Base-by-base conservation (phyloP, 2,113 vertebrate species). In the Pollachius pollachius region DNA sequence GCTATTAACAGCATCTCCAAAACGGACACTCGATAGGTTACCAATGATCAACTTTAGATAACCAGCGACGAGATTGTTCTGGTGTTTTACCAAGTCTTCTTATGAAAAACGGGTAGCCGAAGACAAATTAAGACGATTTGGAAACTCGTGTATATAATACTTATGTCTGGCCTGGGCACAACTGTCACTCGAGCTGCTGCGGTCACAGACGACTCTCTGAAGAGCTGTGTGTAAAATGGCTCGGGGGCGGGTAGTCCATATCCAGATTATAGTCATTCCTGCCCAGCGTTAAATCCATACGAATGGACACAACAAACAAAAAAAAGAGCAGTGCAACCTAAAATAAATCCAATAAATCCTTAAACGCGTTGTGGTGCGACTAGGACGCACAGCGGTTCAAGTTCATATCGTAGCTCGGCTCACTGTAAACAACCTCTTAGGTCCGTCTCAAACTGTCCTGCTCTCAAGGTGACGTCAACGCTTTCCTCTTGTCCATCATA, bases 1-100 rank as follows among this genome's bases (percentile, higher is more conserved):
- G 60, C 87, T 89, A 89, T 85, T 73, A 84, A 68, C 70, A 76
- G 86, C 78, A 8, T 69, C 71, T 65, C 25, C 73, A 41, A 68
- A 8, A 27, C 41, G n/a, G 78, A 72, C 41, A 48, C 11, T 48
- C 41, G 83, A 85, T 60, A 74, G 72, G 84, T 82, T 62, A 79
- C 74, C 15, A 72, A 66, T 60, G 80, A 75, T 74, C 75, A 67
- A 70, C 62, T 72, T 52, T 68, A 73, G 68, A 48, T 48, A 48
- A 9, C 41, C 41, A 48, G 41, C 41, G 41, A 48, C 5, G 8
- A 48, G 6, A 48, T 48, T 48, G 41, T 48, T 48, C 41, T 48
- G 7, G 41, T 48, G 41, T 48, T 48, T 48, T 12, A 48, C 41
- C 8, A 13, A 48, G 41, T 48, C 41, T 48, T 9, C 8, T 48